Evolutionary conservation across 2,888 invertebrate genomes (phyloP).

Genomic region (Thereva unica): DNA sequence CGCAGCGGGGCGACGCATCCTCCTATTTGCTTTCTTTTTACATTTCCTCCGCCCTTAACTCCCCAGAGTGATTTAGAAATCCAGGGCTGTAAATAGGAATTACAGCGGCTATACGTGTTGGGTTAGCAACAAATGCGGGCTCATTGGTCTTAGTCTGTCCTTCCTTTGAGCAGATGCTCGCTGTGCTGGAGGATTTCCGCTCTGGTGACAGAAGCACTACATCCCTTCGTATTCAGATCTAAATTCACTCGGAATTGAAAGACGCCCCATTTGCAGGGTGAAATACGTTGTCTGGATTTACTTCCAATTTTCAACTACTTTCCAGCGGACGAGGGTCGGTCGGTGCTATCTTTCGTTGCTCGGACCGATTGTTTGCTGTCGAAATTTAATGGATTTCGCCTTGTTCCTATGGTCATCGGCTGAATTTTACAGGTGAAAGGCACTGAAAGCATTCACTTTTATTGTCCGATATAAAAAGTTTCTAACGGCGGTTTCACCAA

Average conservation of each 20-base stretch:
- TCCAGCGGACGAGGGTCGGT: neutral
- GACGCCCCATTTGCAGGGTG: slow-evolving; percentile 21
- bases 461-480: slow-evolving; percentile 21
- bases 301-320: slow-evolving; percentile 20
- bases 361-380: slow-evolving; percentile 1
- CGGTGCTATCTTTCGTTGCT: neutral
- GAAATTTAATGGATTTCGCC: neutral
- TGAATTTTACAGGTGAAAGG: slow-evolving; percentile 7
- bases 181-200: neutral
- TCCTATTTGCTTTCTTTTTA: slow-evolving; percentile 10
- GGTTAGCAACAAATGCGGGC: slow-evolving; percentile 26
- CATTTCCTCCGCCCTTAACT: slow-evolving; percentile 8
- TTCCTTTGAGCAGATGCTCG: neutral
- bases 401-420: neutral
- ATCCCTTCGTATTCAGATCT: neutral
- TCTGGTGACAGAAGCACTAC: neutral
- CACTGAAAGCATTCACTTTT: slow-evolving; percentile 9
- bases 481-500: slow-evolving; percentile 21
- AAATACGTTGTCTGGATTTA: slow-evolving; percentile 19
- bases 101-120: slow-evolving; percentile 17
- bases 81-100: slow-evolving; percentile 22
- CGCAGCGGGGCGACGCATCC: slow-evolving; percentile 17
- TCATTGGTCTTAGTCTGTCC: slow-evolving; percentile 22
- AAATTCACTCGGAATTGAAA: slow-evolving; percentile 11
- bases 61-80: slow-evolving; percentile 30